Base-by-base conservation (phyloP, 2,888 invertebrate species). In the Luperina nickerlii region DNA sequence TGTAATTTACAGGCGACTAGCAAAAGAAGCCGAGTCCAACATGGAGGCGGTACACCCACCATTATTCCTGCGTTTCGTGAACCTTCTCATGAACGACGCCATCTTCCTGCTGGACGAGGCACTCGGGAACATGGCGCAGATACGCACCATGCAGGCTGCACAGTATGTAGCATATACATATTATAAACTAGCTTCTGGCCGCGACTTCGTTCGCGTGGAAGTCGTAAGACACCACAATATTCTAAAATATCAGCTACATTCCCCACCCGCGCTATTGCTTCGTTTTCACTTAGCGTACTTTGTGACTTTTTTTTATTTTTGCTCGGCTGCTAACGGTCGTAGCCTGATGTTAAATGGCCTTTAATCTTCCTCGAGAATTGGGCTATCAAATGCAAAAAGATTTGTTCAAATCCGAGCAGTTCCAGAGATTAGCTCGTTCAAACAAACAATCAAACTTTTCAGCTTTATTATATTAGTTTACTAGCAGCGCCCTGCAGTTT, bases 1-100 rank as follows among this genome's bases (percentile, higher is more conserved):
- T 45, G 24, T 32, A 13, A 27, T 48, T 86, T 83, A 13, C 92
- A 98, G 99, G 85, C 94, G 96, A 48, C 95, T 99, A 87, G 99
- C 99, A 0, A 94, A 95, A 81, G 98, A 98, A 89, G 99, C 99
- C 0, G 98, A 99, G 93, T 94, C 96, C 18, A 98, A 98, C 92
- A 99, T 99, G 97, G 99, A 99, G 92, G 98, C 98, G 0, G 98
- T 98, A 2, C 98, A 98, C 84, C 99, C 99, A 9, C 99, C 99
- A 1, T 94, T 99, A 82, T 99, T 99, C 95, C 97, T 99, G 69
- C 98, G 99, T 71, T 99, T 99, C 93, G 98, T 99, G 62, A 99
- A 99, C 97, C 97, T 99, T 85, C 97, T 99, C 27, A 99, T 99
- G 94, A 99, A 99, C 93, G 99, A 99, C 96, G 99, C 99, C 76